Evolutionary conservation across 30 jellyfish, hydroid and myxozoan species (phyloP).

Genomic region (Morbakka virulenta): DNA sequence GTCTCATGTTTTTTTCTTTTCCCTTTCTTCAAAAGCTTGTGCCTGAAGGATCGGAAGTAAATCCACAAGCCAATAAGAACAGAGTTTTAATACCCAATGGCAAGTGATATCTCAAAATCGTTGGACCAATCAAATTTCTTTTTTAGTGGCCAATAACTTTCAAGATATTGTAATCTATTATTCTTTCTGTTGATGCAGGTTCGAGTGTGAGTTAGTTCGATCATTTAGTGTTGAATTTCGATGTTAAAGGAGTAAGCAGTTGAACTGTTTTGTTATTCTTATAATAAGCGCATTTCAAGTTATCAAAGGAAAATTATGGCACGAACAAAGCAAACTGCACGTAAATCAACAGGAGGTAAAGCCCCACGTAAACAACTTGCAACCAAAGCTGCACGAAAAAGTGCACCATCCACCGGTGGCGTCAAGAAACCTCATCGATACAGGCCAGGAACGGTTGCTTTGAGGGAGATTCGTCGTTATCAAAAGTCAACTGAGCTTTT

Average conservation of each 20-base stretch:
- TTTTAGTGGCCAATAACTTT: not conserved
- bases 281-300: no score
- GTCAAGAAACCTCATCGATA: constrained; percentile 97
- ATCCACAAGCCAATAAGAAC: not conserved
- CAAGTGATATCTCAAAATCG: no score
- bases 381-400: constrained; percentile 92
- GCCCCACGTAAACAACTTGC: constrained; percentile 99
- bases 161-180: no score
- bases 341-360: constrained; percentile 97
- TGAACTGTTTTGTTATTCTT: no score
- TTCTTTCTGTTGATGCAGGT: no score
- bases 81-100: not conserved
- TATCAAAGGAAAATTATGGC: no score
- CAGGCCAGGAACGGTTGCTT: constrained; percentile 99
- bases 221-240: no score
- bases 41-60: not conserved
- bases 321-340: constrained; percentile 97
- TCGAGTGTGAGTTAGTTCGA: no score
- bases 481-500: constrained; percentile 96
- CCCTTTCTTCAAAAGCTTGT: not conserved
- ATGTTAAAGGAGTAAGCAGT: no score
- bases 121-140: not conserved
- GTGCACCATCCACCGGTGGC: constrained; percentile 99
- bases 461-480: constrained; percentile 92
- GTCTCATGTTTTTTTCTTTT: no score